Conservation (phyloP, 2,797 vertebrate genomes). For the Bryconaethiops microstoma region DNA sequence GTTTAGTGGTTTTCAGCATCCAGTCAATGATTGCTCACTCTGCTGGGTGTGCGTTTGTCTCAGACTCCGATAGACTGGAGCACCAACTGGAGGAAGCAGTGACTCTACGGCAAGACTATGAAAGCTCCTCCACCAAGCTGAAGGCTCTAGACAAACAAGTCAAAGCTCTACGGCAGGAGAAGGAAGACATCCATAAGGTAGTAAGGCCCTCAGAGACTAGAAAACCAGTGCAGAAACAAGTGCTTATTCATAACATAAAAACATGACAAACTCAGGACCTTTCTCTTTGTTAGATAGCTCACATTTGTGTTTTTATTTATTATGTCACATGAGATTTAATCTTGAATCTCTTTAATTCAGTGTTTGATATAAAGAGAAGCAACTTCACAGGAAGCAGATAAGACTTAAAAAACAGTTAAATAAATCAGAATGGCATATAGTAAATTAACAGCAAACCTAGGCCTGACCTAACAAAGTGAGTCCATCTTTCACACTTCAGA, state of each 20-base stretch:
- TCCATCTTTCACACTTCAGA: neutral
- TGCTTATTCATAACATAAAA: neutral
- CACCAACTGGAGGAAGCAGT: constrained; percentile 90
- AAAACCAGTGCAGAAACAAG: neutral
- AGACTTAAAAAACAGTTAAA: neutral
- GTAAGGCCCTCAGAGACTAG: neutral
- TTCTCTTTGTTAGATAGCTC: neutral
- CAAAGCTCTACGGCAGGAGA: constrained; percentile 85
- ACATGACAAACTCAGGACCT: neutral
- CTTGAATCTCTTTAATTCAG: neutral
- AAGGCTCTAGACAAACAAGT: constrained; percentile 90
- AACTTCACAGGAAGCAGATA: neutral
- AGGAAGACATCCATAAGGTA: constrained; percentile 94
- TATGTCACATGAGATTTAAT: neutral
- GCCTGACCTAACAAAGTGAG: neutral
- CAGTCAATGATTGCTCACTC: constrained; percentile 6
- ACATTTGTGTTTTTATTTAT: neutral
- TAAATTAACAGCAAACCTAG: neutral
- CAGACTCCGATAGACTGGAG: constrained; percentile 90
- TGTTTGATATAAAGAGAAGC: too few relatives aligned
- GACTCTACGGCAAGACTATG: constrained; percentile 86
- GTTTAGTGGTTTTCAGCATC: neutral
- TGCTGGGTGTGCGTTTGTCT: constrained; percentile 11
- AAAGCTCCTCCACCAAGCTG: constrained; percentile 85
- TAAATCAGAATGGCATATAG: neutral